A percentile compares a stretch with the other conserved stretches of the same genome.
These are phyloP conservation scores for Callipepla squamata DNA, from an alignment of 2,113 vertebrate genomes.

Conservation along the genomic window DNA sequence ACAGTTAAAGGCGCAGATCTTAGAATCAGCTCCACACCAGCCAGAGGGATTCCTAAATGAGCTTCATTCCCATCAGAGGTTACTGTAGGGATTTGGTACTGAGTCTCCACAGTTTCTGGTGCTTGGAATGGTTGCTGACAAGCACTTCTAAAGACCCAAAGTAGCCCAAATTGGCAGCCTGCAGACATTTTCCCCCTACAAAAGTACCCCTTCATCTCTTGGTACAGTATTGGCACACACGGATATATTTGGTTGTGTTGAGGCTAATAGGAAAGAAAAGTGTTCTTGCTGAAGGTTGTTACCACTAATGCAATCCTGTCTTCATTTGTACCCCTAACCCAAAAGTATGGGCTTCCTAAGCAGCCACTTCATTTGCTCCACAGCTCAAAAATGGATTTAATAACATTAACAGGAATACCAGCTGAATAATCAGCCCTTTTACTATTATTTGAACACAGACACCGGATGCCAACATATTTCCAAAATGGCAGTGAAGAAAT, in stretches of 20 bases:
- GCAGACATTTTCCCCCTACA: neutral
- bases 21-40: neutral
- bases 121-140: neutral
- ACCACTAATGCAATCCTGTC: neutral
- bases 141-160: neutral
- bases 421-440: neutral
- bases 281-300: neutral
- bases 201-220: neutral
- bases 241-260: neutral
- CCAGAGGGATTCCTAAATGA: neutral
- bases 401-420: neutral
- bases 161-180: neutral
- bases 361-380: neutral
- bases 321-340: constrained; percentile 29
- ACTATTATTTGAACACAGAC: neutral
- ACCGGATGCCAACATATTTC: neutral
- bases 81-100: neutral
- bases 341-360: constrained; percentile 12
- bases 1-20: neutral
- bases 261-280: constrained; percentile 17
- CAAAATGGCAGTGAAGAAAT: neutral
- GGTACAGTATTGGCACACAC: neutral
- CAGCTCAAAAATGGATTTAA: neutral
- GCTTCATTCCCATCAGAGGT: neutral
- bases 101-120: neutral